Conservation (phyloP, 1,140 invertebrate species). For the Paraescarpia echinospica region DNA sequence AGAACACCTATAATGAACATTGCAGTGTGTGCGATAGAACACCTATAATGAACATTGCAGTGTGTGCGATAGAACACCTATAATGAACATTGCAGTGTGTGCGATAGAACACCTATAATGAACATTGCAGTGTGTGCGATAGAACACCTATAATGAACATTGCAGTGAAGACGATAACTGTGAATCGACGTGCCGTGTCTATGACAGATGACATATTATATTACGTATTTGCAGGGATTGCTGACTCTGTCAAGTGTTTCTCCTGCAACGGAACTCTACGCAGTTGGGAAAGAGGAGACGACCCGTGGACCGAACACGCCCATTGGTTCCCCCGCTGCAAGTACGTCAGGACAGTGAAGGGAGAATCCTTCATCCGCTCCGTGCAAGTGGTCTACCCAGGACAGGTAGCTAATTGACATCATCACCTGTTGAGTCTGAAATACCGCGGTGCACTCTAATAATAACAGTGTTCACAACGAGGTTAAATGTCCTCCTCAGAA, state of each 20-base stretch:
- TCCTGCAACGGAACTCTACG: conserved; percentile 83
- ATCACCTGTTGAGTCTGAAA: background rate
- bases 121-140: background rate
- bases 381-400: background rate
- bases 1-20: background rate
- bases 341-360: conserved; percentile 63
- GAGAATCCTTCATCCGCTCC: conserved; percentile 5
- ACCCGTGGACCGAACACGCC: conserved; percentile 87
- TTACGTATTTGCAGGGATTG: conserved; percentile 59
- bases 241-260: conserved; percentile 83
- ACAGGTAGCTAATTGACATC: background rate
- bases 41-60: background rate
- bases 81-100: background rate
- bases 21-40: background rate
- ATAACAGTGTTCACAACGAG: no score
- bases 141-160: background rate
- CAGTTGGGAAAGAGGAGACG: conserved; percentile 82
- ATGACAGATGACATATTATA: background rate
- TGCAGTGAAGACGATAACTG: background rate
- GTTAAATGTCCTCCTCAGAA: no score
- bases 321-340: conserved; percentile 79
- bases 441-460: no score
- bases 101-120: background rate
- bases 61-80: background rate
- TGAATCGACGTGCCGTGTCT: background rate